Evolutionary conservation across 92 coral and sea anemone genomes (phyloP), one percentile per base, ranked within the genome.

Genomic region (Epizoanthus fatuus): DNA sequence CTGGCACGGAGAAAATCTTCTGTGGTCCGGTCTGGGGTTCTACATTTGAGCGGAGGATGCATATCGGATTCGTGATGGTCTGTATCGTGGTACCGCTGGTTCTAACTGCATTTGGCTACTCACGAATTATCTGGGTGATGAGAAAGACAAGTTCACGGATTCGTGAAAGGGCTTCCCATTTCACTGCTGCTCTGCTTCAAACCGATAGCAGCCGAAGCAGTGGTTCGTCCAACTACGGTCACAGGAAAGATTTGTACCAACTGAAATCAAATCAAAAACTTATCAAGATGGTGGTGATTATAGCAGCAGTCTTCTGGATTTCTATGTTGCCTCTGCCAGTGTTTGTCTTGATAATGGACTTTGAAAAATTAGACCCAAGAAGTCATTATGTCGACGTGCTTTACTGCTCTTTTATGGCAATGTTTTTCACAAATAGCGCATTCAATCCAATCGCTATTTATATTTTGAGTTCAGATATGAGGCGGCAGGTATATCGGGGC

Each of bases 341-440:
- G 2, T 90, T 95, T 16, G 99, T 94, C 11, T 15, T 95, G 53
- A 91, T 91, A 3, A 79, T 88, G 40, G 98, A 93, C 70, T 97
- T 97, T 69, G 94, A 93, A 22, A 37, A 79, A 13, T 71, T 87
- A 17, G 84, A 82, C 53, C 81, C 77, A 20, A 71, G 79, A 25
- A 79, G 62, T 37, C 83, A 63, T 58, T 37, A 72, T 14, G 81
- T 87, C 7, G 91, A 90, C 69, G 92, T 87, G 3, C 38, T 97
- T 3, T 95, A 63, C 76, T 77, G 95, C 7, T 75, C 96, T 22
- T 73, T 87, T 42, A 85, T 93, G 5, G 96, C 98, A 29, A 58
- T 97, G 68, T 97, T 97, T 56, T 95, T 91, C 68, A 86, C 97
- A 12, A 96, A 97, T 91, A 97, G 99, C 80, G 98, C 99, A 1